Evolutionary conservation across 2,113 vertebrate genomes (phyloP).

Genomic region (Zosterops japonicus): DNA sequence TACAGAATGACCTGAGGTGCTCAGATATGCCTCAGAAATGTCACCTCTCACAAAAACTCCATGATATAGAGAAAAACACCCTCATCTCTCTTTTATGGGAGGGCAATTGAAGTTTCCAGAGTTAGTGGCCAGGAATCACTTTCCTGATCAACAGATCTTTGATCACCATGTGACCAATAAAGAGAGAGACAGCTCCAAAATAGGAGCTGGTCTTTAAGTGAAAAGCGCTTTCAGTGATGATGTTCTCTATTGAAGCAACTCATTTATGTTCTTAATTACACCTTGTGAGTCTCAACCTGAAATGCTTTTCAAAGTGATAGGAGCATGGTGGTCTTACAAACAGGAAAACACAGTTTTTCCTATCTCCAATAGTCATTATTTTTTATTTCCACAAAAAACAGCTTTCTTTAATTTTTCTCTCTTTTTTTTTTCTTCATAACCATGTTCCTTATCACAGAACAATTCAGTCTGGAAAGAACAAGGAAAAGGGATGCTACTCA

Average conservation of each 20-base stretch:
- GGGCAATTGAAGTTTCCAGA: not conserved
- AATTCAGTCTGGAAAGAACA: not conserved
- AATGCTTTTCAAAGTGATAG: not conserved
- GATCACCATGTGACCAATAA: not conserved
- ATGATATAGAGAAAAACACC: not conserved
- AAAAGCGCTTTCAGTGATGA: not conserved
- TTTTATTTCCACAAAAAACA: not conserved
- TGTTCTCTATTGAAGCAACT: not conserved
- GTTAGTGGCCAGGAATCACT: not conserved
- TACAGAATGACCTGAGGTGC: not conserved
- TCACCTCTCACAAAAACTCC: not conserved
- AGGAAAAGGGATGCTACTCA: not conserved
- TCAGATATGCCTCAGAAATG: not conserved
- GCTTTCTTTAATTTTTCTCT: not conserved
- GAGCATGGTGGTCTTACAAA: not conserved
- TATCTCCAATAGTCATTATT: not conserved
- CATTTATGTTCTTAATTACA: not conserved
- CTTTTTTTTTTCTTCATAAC: not conserved
- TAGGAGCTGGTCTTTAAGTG: not conserved
- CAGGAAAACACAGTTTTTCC: not conserved
- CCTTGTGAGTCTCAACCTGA: not conserved
- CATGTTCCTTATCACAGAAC: not conserved
- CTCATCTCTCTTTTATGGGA: not conserved
- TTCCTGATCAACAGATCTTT: not conserved
- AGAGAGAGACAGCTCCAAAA: not conserved